A percentile compares a stretch with the other conserved stretches of the same genome.
These are phyloP conservation scores for Acronicta alni DNA, from an alignment of 2,888 invertebrate species.

Conservation along the genomic window DNA sequence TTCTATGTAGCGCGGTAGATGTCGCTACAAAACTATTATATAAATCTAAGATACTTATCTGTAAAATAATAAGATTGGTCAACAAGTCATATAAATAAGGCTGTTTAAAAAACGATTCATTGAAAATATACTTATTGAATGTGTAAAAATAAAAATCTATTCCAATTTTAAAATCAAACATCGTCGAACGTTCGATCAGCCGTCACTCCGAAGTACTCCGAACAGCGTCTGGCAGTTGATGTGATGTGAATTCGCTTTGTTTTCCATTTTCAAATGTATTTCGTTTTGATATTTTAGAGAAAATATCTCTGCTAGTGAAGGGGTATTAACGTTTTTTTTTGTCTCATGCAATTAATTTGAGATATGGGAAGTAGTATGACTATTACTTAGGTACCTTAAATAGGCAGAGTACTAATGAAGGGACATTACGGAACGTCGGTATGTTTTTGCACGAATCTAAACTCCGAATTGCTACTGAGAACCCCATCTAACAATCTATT, in stretches of 20 bases:
- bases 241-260: conserved; percentile 37
- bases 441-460: too few relatives aligned
- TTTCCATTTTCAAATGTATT: conserved; percentile 36
- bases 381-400: too few relatives aligned
- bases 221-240: conserved; percentile 42
- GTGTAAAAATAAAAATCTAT: conserved; percentile 43
- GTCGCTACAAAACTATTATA: too few relatives aligned
- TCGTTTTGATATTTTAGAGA: conserved; percentile 13
- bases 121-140: conserved; percentile 21
- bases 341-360: neutral
- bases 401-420: too few relatives aligned
- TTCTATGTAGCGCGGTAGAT: too few relatives aligned
- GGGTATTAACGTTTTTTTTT: neutral
- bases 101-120: neutral
- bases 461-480: too few relatives aligned
- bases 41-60: too few relatives aligned
- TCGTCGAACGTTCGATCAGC: conserved; percentile 31
- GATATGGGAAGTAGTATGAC: neutral
- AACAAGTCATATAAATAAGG: too few relatives aligned
- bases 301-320: conserved; percentile 1
- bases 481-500: too few relatives aligned
- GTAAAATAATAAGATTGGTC: too few relatives aligned
- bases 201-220: conserved; percentile 43
- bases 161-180: conserved; percentile 16
- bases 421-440: too few relatives aligned